phyloP scores from a whole-genome alignment of 2,888 invertebrate species.

The Homarus gammarus region DNA sequence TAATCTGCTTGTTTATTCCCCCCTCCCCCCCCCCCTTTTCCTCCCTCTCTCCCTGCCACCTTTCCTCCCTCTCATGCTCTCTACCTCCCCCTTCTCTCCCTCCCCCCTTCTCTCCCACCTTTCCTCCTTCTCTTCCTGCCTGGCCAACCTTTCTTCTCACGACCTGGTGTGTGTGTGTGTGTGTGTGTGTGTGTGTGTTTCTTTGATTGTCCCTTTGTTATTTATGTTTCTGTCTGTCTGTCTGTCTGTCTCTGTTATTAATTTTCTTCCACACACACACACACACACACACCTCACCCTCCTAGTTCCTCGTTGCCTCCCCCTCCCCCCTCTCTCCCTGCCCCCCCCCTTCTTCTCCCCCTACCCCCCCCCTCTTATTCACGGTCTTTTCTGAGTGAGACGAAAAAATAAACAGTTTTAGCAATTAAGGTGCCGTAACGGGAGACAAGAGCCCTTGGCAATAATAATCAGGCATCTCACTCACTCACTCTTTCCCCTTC shows the following conservation, averaged over 20 bases:
- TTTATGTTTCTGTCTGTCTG: no score
- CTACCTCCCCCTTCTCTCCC: slow-evolving; percentile 4
- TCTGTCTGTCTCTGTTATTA: no score
- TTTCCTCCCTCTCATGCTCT: slow-evolving; percentile 23
- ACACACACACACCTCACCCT: no score
- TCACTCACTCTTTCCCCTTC: not conserved
- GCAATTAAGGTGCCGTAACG: no score
- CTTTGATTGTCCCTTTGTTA: no score
- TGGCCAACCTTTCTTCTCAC: no score
- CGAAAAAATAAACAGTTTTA: not conserved
- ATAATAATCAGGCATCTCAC: not conserved
- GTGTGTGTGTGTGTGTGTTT: not conserved
- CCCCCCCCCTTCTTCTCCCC: slow-evolving; percentile 21
- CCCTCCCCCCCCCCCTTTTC: not conserved
- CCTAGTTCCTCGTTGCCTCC: no score
- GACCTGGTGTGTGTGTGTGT: no score
- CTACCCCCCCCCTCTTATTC: slow-evolving; percentile 30
- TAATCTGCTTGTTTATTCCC: not conserved
- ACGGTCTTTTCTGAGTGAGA: not conserved
- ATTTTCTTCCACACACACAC: no score
- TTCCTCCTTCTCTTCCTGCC: slow-evolving; percentile 19
- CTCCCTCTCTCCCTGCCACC: no score
- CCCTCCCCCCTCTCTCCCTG: no score
- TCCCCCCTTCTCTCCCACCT: no score
- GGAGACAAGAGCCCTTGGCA: not conserved